phyloP scores from a whole-genome alignment of 2,113 vertebrate genomes.

The Dromaius novaehollandiae region DNA sequence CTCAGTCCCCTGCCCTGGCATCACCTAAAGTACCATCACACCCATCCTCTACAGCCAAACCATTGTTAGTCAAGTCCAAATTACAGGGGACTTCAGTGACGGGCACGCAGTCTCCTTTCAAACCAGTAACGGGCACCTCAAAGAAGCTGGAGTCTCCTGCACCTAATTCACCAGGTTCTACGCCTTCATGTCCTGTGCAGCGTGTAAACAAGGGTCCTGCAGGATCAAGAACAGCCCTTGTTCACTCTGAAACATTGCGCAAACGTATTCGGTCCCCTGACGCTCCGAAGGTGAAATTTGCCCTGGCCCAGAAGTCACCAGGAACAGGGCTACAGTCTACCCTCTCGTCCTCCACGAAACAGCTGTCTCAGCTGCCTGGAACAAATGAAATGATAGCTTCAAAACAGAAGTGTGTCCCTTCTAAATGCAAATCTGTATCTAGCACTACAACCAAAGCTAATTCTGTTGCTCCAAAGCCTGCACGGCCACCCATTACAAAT shows the following conservation, averaged over 20 bases:
- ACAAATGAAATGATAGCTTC: background rate
- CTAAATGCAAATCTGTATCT: conserved; percentile 5
- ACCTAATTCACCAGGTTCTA: background rate
- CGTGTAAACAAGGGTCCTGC: conserved; percentile 19
- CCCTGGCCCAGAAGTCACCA: background rate
- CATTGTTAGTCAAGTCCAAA: background rate
- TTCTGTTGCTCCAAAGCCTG: background rate
- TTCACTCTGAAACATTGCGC: conserved; percentile 75
- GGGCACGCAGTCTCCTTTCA: background rate
- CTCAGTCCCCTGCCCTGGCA: conserved; percentile 71
- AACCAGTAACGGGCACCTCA: conserved; percentile 40
- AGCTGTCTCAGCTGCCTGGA: conserved; percentile 14
- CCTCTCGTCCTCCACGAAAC: background rate
- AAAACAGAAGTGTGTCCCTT: conserved; percentile 28
- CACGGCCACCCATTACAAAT: background rate
- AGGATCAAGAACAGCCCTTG: conserved; percentile 48
- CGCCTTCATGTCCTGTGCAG: conserved; percentile 51
- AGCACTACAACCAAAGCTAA: background rate
- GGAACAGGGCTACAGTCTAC: background rate
- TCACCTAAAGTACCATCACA: conserved; percentile 51
- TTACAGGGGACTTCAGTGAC: conserved; percentile 58
- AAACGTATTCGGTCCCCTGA: conserved; percentile 79
- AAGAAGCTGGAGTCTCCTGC: conserved; percentile 52
- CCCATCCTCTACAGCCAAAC: background rate
- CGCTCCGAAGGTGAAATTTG: conserved; percentile 43